These are phyloP conservation scores for Mimachlamys varia DNA, from an alignment of 2,888 invertebrate genomes.

Conservation along the genomic window DNA sequence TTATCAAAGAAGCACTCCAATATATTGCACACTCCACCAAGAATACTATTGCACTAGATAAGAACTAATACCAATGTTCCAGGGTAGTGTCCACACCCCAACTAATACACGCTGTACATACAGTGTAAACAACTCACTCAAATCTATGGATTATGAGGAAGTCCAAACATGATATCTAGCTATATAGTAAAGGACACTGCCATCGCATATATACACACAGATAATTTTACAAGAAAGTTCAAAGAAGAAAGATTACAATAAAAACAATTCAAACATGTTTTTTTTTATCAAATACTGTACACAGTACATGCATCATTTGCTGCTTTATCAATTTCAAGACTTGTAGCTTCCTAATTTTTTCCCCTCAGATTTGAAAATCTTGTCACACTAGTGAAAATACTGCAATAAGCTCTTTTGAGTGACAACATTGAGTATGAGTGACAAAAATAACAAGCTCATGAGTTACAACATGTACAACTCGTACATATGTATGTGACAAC, in stretches of 20 bases:
- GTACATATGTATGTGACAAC: too few relatives aligned
- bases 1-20: conserved; percentile 19
- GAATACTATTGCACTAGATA: not conserved
- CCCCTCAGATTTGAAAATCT: too few relatives aligned
- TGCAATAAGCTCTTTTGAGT: too few relatives aligned
- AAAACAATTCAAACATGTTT: conserved; percentile 1
- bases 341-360: too few relatives aligned
- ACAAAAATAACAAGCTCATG: too few relatives aligned
- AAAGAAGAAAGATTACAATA: not conserved
- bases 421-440: too few relatives aligned
- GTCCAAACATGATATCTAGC: not conserved
- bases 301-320: not conserved
- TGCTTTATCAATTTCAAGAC: not conserved
- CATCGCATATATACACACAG: not conserved
- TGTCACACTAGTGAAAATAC: too few relatives aligned
- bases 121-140: not conserved
- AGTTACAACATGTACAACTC: too few relatives aligned
- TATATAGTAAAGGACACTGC: not conserved
- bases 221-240: not conserved
- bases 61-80: not conserved
- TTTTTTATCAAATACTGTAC: not conserved
- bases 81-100: not conserved
- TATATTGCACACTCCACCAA: conserved; percentile 31
- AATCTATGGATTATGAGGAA: not conserved
- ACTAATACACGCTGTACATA: not conserved